Conservation (phyloP, 2,888 invertebrate genomes). For the Philopedon plagiatum region DNA sequence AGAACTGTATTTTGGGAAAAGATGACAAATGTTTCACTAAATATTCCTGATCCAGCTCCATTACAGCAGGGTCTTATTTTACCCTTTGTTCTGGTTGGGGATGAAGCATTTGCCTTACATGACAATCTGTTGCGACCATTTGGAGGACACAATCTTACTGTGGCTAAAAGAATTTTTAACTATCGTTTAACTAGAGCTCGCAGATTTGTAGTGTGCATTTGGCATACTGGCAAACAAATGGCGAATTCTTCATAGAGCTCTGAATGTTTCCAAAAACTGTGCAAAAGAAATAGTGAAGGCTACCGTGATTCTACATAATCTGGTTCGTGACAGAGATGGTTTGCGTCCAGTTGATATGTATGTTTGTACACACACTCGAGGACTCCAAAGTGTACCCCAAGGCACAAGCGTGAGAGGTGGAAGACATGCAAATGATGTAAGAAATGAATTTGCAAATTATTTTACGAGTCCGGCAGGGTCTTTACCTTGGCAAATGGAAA, state of each 20-base stretch:
- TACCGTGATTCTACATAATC: slow-evolving; percentile 27
- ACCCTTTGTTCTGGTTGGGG: background rate
- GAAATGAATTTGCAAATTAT: background rate
- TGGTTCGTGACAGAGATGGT: slow-evolving; percentile 30
- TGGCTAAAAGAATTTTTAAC: slow-evolving; percentile 47
- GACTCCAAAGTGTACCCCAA: background rate
- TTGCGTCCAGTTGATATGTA: background rate
- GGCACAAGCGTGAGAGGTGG: background rate
- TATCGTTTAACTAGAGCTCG: slow-evolving; percentile 45
- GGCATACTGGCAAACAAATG: slow-evolving; percentile 46
- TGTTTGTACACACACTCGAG: background rate
- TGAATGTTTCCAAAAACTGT: slow-evolving; percentile 25
- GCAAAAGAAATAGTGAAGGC: slow-evolving; percentile 20
- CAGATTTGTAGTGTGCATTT: slow-evolving; percentile 46
- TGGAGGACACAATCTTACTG: background rate
- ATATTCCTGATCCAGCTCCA: background rate
- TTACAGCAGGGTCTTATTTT: background rate
- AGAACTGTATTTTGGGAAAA: background rate
- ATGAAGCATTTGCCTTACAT: slow-evolving; percentile 1
- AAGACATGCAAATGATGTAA: background rate
- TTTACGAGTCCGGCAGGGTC: background rate
- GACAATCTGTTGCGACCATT: background rate
- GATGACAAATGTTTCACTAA: background rate
- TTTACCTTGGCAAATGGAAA: background rate
- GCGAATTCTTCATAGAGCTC: slow-evolving; percentile 34